Conservation (phyloP, 2,888 invertebrate genomes). For the Pogonocherus hispidulus region DNA sequence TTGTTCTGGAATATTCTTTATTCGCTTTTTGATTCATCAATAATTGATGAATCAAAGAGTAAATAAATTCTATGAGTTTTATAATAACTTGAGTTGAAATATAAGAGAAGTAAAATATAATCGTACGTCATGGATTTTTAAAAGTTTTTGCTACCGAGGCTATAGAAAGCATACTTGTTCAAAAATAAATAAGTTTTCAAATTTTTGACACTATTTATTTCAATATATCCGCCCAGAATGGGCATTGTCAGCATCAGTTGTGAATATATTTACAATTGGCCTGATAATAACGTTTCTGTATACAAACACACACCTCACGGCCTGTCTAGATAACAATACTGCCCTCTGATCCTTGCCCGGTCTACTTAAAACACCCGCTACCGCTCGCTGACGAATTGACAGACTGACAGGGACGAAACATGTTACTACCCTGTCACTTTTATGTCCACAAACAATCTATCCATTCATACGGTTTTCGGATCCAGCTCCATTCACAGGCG, state of each 20-base stretch:
- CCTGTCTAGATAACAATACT: constrained; percentile 60
- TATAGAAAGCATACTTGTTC: not conserved
- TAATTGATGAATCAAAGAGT: no score
- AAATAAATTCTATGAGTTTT: no score
- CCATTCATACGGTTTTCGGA: constrained; percentile 46
- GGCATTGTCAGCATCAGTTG: constrained; percentile 37
- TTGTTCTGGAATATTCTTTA: no score
- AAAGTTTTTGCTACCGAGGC: no score
- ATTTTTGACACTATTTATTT: constrained; percentile 30
- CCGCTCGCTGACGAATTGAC: constrained; percentile 47
- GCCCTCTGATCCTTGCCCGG: constrained; percentile 42
- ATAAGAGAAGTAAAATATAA: no score
- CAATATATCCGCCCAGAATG: constrained; percentile 36
- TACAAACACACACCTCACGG: constrained; percentile 63
- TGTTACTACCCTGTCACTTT: constrained; percentile 57
- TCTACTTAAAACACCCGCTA: constrained; percentile 52
- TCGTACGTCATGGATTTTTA: no score
- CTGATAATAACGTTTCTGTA: constrained; percentile 65
- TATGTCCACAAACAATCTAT: constrained; percentile 54
- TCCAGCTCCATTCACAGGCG: constrained; percentile 32
- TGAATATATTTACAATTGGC: constrained; percentile 59
- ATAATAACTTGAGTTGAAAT: no score
- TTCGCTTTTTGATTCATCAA: no score
- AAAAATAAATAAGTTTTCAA: constrained; percentile 24
- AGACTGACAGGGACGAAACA: constrained; percentile 48